phyloP scores from a whole-genome alignment of 2,888 invertebrate species.

The Polyploca ridens region DNA sequence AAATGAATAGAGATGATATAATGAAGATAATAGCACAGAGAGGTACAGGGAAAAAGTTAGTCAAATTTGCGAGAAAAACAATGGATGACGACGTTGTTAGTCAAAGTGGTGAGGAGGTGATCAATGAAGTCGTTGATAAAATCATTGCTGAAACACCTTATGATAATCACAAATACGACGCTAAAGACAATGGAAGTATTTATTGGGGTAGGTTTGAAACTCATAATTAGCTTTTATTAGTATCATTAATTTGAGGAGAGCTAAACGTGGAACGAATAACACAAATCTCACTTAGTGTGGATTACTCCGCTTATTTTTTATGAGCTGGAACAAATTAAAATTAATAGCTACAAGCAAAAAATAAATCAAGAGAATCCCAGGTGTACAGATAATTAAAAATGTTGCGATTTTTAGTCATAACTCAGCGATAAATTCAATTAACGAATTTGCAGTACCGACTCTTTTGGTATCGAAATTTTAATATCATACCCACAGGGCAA shows the following conservation, averaged over 20 bases:
- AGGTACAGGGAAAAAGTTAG: slow-evolving; percentile 36
- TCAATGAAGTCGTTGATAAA: slow-evolving; percentile 63
- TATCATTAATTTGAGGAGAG: not conserved
- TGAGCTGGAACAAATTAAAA: not conserved
- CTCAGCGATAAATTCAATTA: slow-evolving; percentile 9
- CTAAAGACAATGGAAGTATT: slow-evolving; percentile 46
- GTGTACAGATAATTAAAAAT: not conserved
- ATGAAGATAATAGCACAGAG: slow-evolving; percentile 52
- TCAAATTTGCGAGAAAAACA: slow-evolving; percentile 57
- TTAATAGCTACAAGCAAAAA: not conserved
- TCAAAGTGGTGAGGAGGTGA: slow-evolving; percentile 33
- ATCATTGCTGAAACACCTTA: slow-evolving; percentile 57
- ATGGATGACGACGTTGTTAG: slow-evolving; percentile 40
- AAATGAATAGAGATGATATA: slow-evolving; percentile 72
- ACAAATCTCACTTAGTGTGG: not conserved
- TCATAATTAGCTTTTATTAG: not conserved
- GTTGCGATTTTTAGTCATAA: not conserved
- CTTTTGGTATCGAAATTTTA: not conserved
- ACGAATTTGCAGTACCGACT: not conserved
- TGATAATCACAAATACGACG: slow-evolving; percentile 58
- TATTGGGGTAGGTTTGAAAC: slow-evolving; percentile 62
- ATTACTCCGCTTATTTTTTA: not conserved
- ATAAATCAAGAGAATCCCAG: not conserved
- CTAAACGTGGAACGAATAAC: not conserved
- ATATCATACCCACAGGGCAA: not conserved